A percentile compares a stretch with the other conserved stretches of the same genome.
These are phyloP conservation scores for Etheostoma nigrum DNA, from an alignment of 2,797 vertebrate genomes.

Conservation along the genomic window DNA sequence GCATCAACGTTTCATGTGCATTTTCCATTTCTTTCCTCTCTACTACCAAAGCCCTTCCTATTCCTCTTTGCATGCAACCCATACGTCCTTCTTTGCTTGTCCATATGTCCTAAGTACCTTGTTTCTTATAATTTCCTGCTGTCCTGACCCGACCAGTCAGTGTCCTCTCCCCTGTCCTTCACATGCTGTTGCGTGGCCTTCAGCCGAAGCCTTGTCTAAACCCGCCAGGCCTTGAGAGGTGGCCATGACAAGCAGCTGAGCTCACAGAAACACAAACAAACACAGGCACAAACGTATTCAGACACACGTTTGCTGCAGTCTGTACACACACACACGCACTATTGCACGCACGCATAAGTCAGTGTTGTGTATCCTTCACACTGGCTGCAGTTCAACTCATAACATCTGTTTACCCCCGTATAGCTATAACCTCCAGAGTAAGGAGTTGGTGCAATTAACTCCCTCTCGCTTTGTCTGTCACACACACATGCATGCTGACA, in stretches of 20 bases:
- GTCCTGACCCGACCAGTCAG: slow-evolving; percentile 31
- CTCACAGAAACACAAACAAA: slow-evolving; percentile 42
- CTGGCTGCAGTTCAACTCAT: slow-evolving; percentile 73
- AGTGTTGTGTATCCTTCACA: slow-evolving; percentile 61
- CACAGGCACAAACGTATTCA: slow-evolving; percentile 17
- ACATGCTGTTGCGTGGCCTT: slow-evolving; percentile 66
- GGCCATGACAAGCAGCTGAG: slow-evolving; percentile 67
- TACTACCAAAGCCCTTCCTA: not conserved
- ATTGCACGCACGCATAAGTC: slow-evolving; percentile 9
- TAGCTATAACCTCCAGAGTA: slow-evolving; percentile 57
- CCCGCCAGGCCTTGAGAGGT: slow-evolving; percentile 64
- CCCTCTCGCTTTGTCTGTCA: slow-evolving; percentile 47
- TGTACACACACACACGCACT: slow-evolving; percentile 15
- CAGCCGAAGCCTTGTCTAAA: slow-evolving; percentile 64
- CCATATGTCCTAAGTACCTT: not conserved
- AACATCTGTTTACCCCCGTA: slow-evolving; percentile 73
- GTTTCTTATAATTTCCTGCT: slow-evolving; percentile 46
- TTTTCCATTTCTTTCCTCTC: not conserved
- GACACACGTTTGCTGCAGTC: not conserved
- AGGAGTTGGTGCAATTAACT: slow-evolving; percentile 65
- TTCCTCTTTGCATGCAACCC: not conserved
- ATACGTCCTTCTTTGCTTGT: not conserved
- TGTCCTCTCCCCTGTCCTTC: slow-evolving; percentile 69
- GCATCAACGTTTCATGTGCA: not conserved
- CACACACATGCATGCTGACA: slow-evolving; percentile 36